A percentile compares a stretch with the other conserved stretches of the same genome.
Evolutionary conservation across 2,888 invertebrate genomes (phyloP).

Genomic region (Amphipoea oculea): DNA sequence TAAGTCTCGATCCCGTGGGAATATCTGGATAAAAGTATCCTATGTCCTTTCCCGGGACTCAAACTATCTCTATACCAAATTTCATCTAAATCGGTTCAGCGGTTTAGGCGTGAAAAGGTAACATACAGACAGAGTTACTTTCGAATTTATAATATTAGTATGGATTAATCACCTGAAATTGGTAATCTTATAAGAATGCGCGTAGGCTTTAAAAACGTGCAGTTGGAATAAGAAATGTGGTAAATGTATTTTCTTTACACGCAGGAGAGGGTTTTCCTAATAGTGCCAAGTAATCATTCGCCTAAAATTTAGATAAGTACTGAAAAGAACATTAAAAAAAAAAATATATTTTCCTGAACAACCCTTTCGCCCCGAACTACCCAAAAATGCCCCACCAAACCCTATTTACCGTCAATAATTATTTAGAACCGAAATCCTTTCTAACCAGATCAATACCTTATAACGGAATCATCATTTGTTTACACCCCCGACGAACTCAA

Average conservation of each 20-base stretch:
- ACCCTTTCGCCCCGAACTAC: neutral
- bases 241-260: neutral
- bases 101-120: too few relatives aligned
- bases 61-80: too few relatives aligned
- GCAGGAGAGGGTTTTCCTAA: neutral
- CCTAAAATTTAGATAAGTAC: too few relatives aligned
- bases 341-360: neutral
- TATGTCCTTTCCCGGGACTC: too few relatives aligned
- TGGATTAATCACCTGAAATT: neutral
- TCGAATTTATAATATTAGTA: too few relatives aligned
- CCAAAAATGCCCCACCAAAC: neutral
- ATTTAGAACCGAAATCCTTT: constrained; percentile 46
- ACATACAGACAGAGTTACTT: too few relatives aligned
- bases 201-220: neutral
- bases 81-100: too few relatives aligned
- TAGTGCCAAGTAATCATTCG: too few relatives aligned
- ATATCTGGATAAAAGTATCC: too few relatives aligned
- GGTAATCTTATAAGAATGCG: neutral
- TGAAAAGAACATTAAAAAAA: too few relatives aligned
- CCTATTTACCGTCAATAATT: constrained; percentile 39
- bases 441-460: constrained; percentile 86
- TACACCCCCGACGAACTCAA: constrained; percentile 71
- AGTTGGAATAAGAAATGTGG: neutral
- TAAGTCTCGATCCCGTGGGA: too few relatives aligned
- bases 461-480: constrained; percentile 86